Base-by-base conservation (phyloP, 1,140 invertebrate species). In the Glossosoma conforme region DNA sequence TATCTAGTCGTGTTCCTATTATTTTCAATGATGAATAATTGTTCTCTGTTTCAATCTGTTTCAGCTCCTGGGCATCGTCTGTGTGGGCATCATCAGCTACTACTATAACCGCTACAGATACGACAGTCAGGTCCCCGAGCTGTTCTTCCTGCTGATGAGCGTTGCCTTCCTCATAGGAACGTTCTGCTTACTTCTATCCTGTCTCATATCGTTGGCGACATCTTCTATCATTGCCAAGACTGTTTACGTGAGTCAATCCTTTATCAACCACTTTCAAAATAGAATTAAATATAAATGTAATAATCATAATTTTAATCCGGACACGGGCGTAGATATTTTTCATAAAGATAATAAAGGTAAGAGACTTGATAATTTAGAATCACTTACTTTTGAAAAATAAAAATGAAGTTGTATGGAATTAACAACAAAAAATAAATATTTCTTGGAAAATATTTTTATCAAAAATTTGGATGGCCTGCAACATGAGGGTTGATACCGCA, bases 181-280 rank as follows among this genome's bases (percentile, higher is more conserved):
- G 4, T 82, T 84, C 50, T 79, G 87, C 51, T 63, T 91, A 17
- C 63, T 91, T 8, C 59, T 84, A 4, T 82, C 88, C 9, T 90
- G 84, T 59, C 56, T 91, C 1, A 68, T 83, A 9, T 90, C 87
- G 1, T 74, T 88, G 25, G 81, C 86, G 6, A 87, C 87, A 0
- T 84, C 86, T 4, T 80, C 86, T 11, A 84, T 91, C 52, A 80
- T 92, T 50, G 78, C 86, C 0, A 92, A 91, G 74, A 91, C 87
- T 3, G 80, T 88, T 50, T 89, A 86, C 63, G 89, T 91, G 77
- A 89, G 88, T 87, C 56, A 46, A 24, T 8, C 21, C 32, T 44
- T 25, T 42, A 42, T 8, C n/a, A n/a, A n/a, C 15, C 5, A 11
- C 14, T 14, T 14, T 35, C 9, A 5, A 9, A 35, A 9, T 14